Evolutionary conservation across 2,797 vertebrate species (phyloP).

Genomic region (Sebastiscus tertius): DNA sequence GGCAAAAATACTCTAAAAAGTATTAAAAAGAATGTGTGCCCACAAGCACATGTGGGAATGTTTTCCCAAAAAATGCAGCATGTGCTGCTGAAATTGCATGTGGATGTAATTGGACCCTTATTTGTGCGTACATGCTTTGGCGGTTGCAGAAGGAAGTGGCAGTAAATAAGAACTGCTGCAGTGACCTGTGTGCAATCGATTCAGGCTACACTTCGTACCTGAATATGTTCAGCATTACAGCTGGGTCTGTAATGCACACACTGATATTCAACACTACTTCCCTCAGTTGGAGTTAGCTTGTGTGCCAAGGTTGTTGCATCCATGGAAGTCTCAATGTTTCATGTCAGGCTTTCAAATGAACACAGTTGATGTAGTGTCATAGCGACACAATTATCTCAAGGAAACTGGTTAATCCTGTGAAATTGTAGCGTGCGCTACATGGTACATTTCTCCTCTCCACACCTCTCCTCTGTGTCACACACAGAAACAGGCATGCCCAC

Average conservation of each 20-base stretch:
- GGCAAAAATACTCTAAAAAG: background rate
- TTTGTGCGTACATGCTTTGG: constrained; percentile 3
- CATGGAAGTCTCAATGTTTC: constrained; percentile 2
- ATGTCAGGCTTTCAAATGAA: constrained; percentile 41
- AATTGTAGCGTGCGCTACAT: constrained; percentile 35
- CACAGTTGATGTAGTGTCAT: constrained; percentile 47
- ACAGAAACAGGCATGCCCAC: constrained; percentile 47
- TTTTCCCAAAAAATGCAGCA: background rate
- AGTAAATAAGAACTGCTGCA: constrained; percentile 22
- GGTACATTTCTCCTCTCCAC: constrained; percentile 13
- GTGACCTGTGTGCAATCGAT: constrained; percentile 8
- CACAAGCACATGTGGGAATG: background rate
- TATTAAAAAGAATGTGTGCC: background rate
- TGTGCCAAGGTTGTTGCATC: background rate
- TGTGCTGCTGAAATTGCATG: background rate
- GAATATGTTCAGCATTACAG: constrained; percentile 15
- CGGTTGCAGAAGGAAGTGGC: background rate
- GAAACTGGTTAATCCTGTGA: constrained; percentile 65
- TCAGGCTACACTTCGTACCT: constrained; percentile 10
- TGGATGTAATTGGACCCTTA: background rate
- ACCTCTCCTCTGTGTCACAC: constrained; percentile 28
- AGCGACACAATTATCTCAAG: constrained; percentile 34
- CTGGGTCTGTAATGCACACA: constrained; percentile 11
- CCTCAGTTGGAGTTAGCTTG: background rate
- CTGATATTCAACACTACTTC: constrained; percentile 7